Evolutionary conservation across 2,113 vertebrate species (phyloP).

Genomic region (Apaloderma vittatum): DNA sequence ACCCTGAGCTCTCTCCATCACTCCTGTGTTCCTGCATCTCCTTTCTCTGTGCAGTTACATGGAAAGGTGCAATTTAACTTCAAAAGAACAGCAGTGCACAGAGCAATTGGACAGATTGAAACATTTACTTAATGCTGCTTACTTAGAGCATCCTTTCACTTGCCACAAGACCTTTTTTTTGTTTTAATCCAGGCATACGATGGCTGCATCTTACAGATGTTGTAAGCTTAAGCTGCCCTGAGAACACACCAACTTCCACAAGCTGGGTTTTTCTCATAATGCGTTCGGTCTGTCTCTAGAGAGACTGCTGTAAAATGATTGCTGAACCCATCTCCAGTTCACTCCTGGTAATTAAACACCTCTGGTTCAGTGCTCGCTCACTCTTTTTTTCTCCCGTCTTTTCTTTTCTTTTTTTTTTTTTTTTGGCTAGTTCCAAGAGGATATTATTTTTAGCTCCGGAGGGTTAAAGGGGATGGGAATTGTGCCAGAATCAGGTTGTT

Average conservation of each 20-base stretch:
- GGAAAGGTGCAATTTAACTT: background rate
- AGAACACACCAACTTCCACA: background rate
- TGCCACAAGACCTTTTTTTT: background rate
- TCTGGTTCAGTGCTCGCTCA: conserved; percentile 30
- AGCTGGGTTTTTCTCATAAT: conserved; percentile 25
- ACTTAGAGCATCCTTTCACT: background rate
- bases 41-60: background rate
- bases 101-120: background rate
- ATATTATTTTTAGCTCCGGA: conserved; percentile 81
- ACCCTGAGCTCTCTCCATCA: background rate
- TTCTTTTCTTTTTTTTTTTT: background rate
- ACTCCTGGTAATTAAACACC: conserved; percentile 79
- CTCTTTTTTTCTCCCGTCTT: background rate
- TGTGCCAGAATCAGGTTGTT: conserved; percentile 78
- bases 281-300: conserved; percentile 38
- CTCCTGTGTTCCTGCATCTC: background rate
- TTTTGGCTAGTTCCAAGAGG: conserved; percentile 65
- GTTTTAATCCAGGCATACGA: background rate
- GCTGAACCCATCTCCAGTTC: conserved; percentile 66
- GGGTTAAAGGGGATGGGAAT: conserved; percentile 78
- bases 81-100: background rate
- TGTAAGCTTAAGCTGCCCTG: background rate
- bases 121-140: background rate
- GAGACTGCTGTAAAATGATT: conserved; percentile 66
- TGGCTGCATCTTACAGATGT: background rate